Evolutionary conservation across 1,140 invertebrate species (phyloP).

Genomic region (Bombus difficillimus): DNA sequence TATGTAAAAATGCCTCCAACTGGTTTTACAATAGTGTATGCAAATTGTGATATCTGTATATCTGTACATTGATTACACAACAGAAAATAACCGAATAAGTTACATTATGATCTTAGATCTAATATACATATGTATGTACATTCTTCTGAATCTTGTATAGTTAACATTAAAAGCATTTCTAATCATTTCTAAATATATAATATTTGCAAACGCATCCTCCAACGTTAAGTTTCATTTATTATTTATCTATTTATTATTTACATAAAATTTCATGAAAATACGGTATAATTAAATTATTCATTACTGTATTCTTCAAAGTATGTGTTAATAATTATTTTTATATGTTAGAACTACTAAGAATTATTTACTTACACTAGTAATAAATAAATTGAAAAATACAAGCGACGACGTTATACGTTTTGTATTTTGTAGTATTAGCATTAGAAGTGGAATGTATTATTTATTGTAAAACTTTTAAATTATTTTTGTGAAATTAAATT

Average conservation of each 20-base stretch:
- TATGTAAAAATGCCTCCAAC: slow-evolving; percentile 31
- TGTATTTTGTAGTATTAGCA: background rate
- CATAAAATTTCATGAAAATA: background rate
- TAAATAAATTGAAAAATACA: slow-evolving; percentile 6
- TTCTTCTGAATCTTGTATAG: background rate
- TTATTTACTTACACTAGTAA: background rate
- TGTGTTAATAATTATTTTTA: background rate
- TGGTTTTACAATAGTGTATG: slow-evolving; percentile 19
- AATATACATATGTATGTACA: background rate
- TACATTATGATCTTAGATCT: background rate
- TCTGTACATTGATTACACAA: slow-evolving; percentile 12
- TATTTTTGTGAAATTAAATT: slow-evolving; percentile 32
- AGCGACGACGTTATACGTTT: background rate
- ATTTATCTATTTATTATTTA: background rate
- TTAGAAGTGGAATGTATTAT: background rate
- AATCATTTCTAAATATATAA: background rate
- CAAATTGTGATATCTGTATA: slow-evolving; percentile 18
- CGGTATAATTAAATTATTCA: background rate
- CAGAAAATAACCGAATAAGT: slow-evolving; percentile 6
- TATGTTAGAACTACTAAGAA: background rate
- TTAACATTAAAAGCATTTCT: background rate
- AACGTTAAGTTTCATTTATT: background rate
- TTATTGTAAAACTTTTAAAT: slow-evolving; percentile 42
- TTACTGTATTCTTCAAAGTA: background rate
- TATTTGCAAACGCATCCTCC: background rate